A percentile compares a stretch with the other conserved stretches of the same genome.
phyloP scores from a whole-genome alignment of 2,113 vertebrate genomes.

The Mesembrinibis cayennensis region DNA sequence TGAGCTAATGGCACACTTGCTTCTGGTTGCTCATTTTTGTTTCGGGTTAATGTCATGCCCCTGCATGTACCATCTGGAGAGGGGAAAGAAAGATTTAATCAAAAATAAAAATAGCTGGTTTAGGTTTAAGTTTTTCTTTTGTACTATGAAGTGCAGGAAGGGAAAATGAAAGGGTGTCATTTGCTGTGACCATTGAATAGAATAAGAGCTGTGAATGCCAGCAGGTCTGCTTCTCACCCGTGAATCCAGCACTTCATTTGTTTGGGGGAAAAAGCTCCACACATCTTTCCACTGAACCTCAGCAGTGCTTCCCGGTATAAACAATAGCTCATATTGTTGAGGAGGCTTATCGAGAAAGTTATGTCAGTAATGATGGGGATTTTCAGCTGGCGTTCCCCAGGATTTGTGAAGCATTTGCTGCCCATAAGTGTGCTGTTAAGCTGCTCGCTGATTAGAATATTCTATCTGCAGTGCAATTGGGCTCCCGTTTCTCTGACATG shows the following conservation, averaged over 20 bases:
- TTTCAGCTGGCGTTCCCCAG: not conserved
- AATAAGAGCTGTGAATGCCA: slow-evolving; percentile 33
- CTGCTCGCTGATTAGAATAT: slow-evolving; percentile 30
- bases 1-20: slow-evolving; percentile 54
- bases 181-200: not conserved
- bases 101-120: slow-evolving; percentile 62
- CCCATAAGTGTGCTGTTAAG: slow-evolving; percentile 25
- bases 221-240: slow-evolving; percentile 14
- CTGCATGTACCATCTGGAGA: slow-evolving; percentile 46
- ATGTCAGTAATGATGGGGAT: slow-evolving; percentile 43
- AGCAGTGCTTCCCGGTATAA: not conserved
- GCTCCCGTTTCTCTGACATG: not conserved
- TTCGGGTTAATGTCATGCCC: slow-evolving; percentile 12
- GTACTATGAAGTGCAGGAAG: slow-evolving; percentile 5
- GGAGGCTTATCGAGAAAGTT: slow-evolving; percentile 50
- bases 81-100: slow-evolving; percentile 47
- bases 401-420: slow-evolving; percentile 49
- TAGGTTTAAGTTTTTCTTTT: slow-evolving; percentile 61
- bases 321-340: slow-evolving; percentile 47
- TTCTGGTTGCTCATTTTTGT: slow-evolving; percentile 67
- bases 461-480: not conserved
- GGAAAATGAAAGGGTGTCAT: slow-evolving; percentile 29
- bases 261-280: not conserved
- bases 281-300: slow-evolving; percentile 1
- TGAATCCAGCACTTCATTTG: slow-evolving; percentile 22